These are phyloP conservation scores for Hyperoplus lanceolatus DNA, from an alignment of 2,797 vertebrate genomes.

Conservation along the genomic window DNA sequence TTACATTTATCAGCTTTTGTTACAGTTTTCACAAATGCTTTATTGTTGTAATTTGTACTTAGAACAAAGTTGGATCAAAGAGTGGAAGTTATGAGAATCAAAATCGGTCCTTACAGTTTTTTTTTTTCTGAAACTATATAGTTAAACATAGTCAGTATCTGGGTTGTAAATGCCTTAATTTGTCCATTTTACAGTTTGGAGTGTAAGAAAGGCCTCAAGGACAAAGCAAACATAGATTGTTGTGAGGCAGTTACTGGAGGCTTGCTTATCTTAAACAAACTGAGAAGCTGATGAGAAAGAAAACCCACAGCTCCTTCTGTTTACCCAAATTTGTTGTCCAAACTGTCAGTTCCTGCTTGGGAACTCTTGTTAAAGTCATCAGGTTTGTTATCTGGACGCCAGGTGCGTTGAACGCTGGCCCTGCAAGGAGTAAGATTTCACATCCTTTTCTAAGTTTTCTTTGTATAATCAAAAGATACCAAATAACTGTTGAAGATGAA, in stretches of 20 bases:
- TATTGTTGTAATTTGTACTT: background rate
- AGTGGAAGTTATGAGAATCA: background rate
- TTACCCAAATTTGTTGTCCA: conserved; percentile 62
- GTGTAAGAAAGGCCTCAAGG: conserved; percentile 34
- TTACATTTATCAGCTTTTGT: background rate
- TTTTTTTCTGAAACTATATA: background rate
- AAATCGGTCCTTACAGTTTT: background rate
- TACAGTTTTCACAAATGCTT: conserved; percentile 17
- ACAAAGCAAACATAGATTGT: conserved; percentile 36
- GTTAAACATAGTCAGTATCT: background rate
- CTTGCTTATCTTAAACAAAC: conserved; percentile 73
- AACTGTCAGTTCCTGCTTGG: conserved; percentile 59
- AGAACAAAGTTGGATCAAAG: background rate
- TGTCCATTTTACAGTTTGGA: conserved; percentile 37
- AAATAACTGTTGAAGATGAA: conserved; percentile 32
- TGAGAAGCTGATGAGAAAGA: conserved; percentile 59
- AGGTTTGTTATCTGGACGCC: conserved; percentile 57
- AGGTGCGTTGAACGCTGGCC: conserved; percentile 60
- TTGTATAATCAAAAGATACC: conserved; percentile 66
- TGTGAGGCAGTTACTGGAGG: conserved; percentile 20
- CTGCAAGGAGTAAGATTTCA: conserved; percentile 60
- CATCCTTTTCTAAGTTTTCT: conserved; percentile 41
- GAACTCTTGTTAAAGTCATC: conserved; percentile 56
- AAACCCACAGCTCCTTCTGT: conserved; percentile 54
- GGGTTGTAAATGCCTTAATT: background rate